These are phyloP conservation scores for Ctenoplectra terminalis DNA, from an alignment of 1,140 invertebrate genomes.

Conservation along the genomic window DNA sequence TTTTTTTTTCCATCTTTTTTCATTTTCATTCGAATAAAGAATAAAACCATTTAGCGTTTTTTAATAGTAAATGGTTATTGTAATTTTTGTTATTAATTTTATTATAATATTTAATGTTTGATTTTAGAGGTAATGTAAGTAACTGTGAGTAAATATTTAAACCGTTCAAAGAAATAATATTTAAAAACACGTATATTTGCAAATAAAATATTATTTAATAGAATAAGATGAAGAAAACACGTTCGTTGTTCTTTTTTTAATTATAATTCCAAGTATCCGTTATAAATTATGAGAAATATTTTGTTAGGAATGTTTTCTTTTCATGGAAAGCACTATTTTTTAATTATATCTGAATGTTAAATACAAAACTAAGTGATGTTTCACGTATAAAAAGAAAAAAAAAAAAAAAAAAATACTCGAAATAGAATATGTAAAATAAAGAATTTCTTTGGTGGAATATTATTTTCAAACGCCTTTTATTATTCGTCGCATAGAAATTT, in stretches of 20 bases:
- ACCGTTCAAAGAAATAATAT: conserved; percentile 5
- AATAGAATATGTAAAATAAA: conserved; percentile 28
- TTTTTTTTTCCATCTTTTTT: neutral
- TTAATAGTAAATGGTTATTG: conserved; percentile 17
- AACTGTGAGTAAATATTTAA: conserved; percentile 35
- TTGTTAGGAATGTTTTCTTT: conserved; percentile 12
- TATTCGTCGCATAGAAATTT: neutral
- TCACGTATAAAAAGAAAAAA: no score
- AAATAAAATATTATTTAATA: conserved; percentile 35
- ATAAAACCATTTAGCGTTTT: conserved; percentile 32
- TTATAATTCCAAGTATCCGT: neutral
- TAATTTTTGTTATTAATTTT: conserved; percentile 49
- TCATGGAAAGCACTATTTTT: neutral
- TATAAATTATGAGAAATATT: conserved; percentile 3
- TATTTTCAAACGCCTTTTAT: neutral
- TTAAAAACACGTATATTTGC: conserved; percentile 18
- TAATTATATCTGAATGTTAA: conserved; percentile 21
- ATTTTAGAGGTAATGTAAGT: conserved; percentile 24
- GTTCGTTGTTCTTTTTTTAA: neutral
- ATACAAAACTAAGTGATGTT: neutral
- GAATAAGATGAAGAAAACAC: neutral
- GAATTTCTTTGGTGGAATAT: conserved; percentile 6
- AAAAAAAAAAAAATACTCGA: no score
- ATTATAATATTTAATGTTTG: conserved; percentile 27
- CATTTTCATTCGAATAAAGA: conserved; percentile 1